phyloP scores from a whole-genome alignment of 1,140 invertebrate genomes.

The Drosophila varians region DNA sequence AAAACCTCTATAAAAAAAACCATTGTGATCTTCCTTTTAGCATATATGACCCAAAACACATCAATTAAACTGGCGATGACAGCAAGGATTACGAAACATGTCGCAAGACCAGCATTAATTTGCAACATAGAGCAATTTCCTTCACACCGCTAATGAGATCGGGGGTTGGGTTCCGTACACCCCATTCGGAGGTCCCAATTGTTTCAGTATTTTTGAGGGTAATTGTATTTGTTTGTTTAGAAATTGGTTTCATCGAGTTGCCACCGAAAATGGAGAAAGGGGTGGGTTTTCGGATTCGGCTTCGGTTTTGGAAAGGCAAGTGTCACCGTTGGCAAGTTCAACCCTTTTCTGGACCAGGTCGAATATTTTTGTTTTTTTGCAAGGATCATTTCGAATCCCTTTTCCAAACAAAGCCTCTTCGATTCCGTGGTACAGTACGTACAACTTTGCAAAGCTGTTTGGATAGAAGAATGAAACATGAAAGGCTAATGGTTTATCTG shows the following conservation, averaged over 20 bases:
- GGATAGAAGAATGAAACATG: background rate
- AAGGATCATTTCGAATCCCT: background rate
- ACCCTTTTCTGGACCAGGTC: background rate
- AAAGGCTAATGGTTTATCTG: background rate
- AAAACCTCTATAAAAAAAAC: too few species aligned
- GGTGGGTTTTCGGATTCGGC: background rate
- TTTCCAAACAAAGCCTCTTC: background rate
- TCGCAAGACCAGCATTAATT: too few species aligned
- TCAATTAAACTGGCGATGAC: background rate
- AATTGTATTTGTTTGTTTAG: constrained; percentile 56
- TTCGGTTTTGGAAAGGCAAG: background rate
- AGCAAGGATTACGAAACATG: too few species aligned
- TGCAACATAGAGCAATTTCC: background rate
- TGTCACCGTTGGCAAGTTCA: background rate
- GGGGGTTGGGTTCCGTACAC: constrained; percentile 33
- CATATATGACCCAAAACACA: too few species aligned
- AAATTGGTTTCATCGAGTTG: constrained; percentile 18
- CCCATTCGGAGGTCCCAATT: constrained; percentile 5
- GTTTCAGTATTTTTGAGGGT: constrained; percentile 58
- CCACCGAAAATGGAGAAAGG: constrained; percentile 58
- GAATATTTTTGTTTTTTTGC: background rate
- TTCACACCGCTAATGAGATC: constrained; percentile 36
- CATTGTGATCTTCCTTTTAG: background rate
- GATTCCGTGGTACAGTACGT: background rate
- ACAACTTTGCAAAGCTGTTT: background rate